These are phyloP conservation scores for Eupristina koningsbergeri DNA, from an alignment of 1,140 invertebrate species.

Conservation along the genomic window DNA sequence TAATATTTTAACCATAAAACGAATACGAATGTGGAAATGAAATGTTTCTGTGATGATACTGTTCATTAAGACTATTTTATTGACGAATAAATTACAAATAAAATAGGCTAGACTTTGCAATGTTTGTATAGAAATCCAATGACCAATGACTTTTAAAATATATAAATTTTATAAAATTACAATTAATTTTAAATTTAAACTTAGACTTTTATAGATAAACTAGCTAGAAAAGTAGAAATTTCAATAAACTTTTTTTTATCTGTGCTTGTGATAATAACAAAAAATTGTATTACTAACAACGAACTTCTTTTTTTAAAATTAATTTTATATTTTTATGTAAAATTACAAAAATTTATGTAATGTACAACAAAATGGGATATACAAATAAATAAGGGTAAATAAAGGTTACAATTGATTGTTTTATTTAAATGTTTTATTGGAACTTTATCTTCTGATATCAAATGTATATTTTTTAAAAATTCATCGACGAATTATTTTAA, in stretches of 20 bases:
- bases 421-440: neutral
- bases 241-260: neutral
- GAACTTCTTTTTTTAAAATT: conserved; percentile 27
- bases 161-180: neutral
- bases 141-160: conserved; percentile 3
- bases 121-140: conserved; percentile 34
- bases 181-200: neutral
- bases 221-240: neutral
- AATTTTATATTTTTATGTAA: conserved; percentile 17
- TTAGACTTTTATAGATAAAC: neutral
- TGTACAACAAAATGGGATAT: conserved; percentile 29
- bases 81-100: neutral
- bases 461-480: neutral
- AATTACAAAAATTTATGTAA: conserved; percentile 31
- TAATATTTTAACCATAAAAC: neutral
- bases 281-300: conserved; percentile 1
- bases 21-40: neutral
- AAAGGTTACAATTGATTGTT: conserved; percentile 27
- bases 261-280: neutral
- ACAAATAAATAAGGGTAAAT: conserved; percentile 43
- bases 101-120: conserved; percentile 6
- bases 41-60: neutral
- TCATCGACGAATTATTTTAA: neutral
- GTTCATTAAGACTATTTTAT: neutral
- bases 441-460: no score